Conservation (phyloP, 2,113 vertebrate genomes). For the Emydura subglobosa region DNA sequence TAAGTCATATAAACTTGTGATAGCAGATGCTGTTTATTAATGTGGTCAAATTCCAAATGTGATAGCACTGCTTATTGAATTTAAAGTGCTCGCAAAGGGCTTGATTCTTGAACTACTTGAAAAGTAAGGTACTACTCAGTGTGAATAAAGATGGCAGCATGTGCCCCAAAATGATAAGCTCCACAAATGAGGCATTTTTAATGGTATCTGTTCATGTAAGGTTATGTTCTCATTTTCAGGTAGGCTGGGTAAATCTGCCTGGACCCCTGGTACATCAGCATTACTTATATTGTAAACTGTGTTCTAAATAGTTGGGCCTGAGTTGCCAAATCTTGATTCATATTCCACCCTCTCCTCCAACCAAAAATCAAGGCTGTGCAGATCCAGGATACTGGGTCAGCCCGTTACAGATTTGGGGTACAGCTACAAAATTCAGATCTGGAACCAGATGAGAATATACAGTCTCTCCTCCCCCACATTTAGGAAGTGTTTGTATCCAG, state of each 20-base stretch:
- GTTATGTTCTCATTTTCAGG: not conserved
- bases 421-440: not conserved
- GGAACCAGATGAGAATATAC: not conserved
- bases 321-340: not conserved
- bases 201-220: not conserved
- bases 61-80: not conserved
- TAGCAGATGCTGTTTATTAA: not conserved
- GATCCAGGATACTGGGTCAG: not conserved
- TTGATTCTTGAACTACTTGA: not conserved
- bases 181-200: not conserved
- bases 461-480: not conserved
- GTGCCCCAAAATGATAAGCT: not conserved
- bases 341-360: not conserved
- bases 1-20: not conserved
- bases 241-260: not conserved
- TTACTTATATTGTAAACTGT: accelerated
- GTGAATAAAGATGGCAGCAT: not conserved
- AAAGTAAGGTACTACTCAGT: not conserved
- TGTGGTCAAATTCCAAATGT: not conserved
- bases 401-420: not conserved
- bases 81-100: not conserved
- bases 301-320: not conserved
- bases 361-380: not conserved
- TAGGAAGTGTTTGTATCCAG: not conserved
- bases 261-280: not conserved